Evolutionary conservation across 2,888 invertebrate genomes (phyloP), one percentile per base, ranked within the genome.

Genomic region (Galerucella pusilla): DNA sequence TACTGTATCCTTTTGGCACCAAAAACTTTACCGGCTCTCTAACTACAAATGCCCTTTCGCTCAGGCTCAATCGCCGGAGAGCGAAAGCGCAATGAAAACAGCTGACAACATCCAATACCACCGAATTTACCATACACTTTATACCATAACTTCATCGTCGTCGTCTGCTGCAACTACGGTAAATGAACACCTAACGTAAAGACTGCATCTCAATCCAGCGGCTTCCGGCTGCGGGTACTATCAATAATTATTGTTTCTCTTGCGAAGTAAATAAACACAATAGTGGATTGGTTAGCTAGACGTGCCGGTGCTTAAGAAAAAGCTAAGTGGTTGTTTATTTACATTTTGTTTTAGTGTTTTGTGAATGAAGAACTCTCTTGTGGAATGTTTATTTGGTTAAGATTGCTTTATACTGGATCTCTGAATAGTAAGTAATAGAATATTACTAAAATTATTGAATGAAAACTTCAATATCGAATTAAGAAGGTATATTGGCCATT

Each of bases 81-180:
- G 70, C 63, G 70, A 70, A 68, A 68, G 63, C 63, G 70, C 63
- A 70, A 49, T 63, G 25, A 63, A 35, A 70, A 64, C 70, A 70
- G 70, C 63, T 63, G 52, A 64, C 52, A 16, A 20, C 61, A 69
- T 61, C 69, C 60, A 16, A 65, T 65, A 65, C 64, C 46, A 46
- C 64, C 64, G 45, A 65, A 45, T 45, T 45, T 42, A 42, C 63
- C 42, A 63, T 63, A 63, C 42, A 63, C 35, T 63, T 63, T 20
- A 63, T 63, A 65, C 46, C 64, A 65, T 65, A 65, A 46, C 64
- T 65, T 63, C 63, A 42, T 42, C 64, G 64, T 46, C 46, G 2
- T 65, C 46, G 42, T 20, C 45, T 46, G 64, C 20, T 65, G 46
- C 46, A 65, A 46, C 20, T 20, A 46, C 45, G 64, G 46, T 16